A percentile compares a stretch with the other conserved stretches of the same genome.
Evolutionary conservation across 2,888 invertebrate species (phyloP).

Genomic region (Eilema depressum): DNA sequence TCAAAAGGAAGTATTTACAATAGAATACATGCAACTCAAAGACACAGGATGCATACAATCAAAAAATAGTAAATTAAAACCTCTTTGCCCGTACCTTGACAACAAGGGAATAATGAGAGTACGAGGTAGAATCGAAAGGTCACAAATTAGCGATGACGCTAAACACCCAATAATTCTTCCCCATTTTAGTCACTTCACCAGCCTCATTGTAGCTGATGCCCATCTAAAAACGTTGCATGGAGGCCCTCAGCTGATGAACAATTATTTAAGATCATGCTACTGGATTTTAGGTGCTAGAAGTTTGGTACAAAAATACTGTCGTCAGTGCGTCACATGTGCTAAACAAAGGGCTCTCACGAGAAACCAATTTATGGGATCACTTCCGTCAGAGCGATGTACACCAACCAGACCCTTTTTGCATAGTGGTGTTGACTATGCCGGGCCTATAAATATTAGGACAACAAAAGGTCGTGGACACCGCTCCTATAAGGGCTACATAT

Average conservation of each 20-base stretch:
- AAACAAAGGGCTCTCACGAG: conserved; percentile 7
- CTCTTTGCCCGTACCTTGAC: no score
- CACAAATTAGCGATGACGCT: not conserved
- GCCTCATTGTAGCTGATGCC: conserved; percentile 3
- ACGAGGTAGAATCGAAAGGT: conserved; percentile 1
- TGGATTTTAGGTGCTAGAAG: conserved; percentile 14
- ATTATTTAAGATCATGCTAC: conserved; percentile 7
- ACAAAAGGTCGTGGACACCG: no score
- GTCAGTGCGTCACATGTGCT: conserved; percentile 14
- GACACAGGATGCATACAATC: conserved; percentile 1
- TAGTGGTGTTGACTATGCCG: no score
- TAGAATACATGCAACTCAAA: conserved; percentile 1
- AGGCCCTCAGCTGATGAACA: conserved; percentile 7
- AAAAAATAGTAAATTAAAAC: no score
- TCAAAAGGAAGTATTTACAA: conserved; percentile 14
- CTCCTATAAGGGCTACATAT: no score
- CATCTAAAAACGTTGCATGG: conserved; percentile 11
- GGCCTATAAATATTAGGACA: no score
- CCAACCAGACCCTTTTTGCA: no score
- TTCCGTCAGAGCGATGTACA: no score
- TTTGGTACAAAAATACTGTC: not conserved
- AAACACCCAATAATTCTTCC: conserved; percentile 17
- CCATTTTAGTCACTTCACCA: not conserved
- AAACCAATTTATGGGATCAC: not conserved
- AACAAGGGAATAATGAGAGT: no score